These are phyloP conservation scores for Microtus ochrogaster DNA, from an alignment of 2,113 vertebrate genomes.

Conservation along the genomic window DNA sequence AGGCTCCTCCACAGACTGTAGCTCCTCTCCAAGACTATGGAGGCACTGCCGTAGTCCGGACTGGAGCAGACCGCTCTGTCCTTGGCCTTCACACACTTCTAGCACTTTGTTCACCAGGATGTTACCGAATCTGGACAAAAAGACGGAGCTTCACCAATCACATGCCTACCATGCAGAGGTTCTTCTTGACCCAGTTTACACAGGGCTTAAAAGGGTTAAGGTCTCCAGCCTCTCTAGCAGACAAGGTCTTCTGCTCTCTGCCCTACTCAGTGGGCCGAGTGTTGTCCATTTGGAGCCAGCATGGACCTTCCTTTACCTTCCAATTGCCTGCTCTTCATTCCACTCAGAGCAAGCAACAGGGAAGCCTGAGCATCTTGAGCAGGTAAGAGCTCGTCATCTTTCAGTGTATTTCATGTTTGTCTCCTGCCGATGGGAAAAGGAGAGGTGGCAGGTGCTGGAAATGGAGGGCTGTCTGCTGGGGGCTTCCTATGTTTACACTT, in stretches of 20 bases:
- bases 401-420: conserved; percentile 56
- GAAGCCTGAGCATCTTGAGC: conserved; percentile 76
- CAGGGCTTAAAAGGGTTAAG: conserved; percentile 85
- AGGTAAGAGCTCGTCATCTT: conserved; percentile 84
- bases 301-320: conserved; percentile 81
- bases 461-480: not conserved
- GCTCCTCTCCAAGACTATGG: conserved; percentile 55
- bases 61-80: conserved; percentile 78
- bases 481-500: not conserved
- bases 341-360: conserved; percentile 79
- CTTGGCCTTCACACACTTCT: conserved; percentile 89
- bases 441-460: not conserved
- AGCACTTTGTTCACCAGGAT: conserved; percentile 89
- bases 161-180: conserved; percentile 85
- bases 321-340: conserved; percentile 82
- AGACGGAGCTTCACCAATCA: conserved; percentile 83
- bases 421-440: conserved; percentile 67
- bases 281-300: conserved; percentile 88
- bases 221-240: conserved; percentile 73
- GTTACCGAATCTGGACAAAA: conserved; percentile 89
- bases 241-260: conserved; percentile 83
- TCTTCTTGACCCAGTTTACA: conserved; percentile 84
- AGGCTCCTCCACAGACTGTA: conserved; percentile 52
- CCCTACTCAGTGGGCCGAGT: conserved; percentile 86
- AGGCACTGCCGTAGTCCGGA: conserved; percentile 65